A percentile compares a stretch with the other conserved stretches of the same genome.
Evolutionary conservation across 2,797 vertebrate genomes (phyloP).

Genomic region (Mormyrus hasselquistii): DNA sequence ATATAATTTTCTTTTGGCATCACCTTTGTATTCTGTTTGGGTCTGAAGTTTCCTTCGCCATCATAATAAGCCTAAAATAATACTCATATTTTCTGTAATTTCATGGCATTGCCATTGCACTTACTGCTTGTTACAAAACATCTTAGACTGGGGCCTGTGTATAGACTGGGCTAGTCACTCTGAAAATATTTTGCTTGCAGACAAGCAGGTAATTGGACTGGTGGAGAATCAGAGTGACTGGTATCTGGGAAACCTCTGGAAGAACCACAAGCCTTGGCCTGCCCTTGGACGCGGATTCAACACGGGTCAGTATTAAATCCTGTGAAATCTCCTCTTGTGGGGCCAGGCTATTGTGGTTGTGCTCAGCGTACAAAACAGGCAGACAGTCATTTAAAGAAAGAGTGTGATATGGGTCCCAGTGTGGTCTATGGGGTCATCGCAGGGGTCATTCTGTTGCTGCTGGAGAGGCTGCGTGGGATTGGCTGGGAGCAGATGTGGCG

Average conservation of each 20-base stretch:
- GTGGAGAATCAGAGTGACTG: conserved; percentile 98
- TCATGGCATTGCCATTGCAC: not conserved
- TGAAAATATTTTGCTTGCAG: conserved; percentile 48
- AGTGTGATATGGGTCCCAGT: not conserved
- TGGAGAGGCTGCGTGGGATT: conserved; percentile 75
- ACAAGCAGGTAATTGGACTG: conserved; percentile 87
- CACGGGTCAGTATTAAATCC: conserved; percentile 65
- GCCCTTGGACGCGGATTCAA: conserved; percentile 93
- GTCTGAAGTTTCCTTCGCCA: not conserved
- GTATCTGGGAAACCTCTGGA: conserved; percentile 97
- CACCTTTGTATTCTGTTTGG: not conserved
- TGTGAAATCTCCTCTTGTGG: not conserved
- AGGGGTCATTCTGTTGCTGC: conserved; percentile 86
- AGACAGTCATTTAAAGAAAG: not conserved
- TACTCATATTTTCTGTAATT: not conserved
- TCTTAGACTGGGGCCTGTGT: not conserved
- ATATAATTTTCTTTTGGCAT: not conserved
- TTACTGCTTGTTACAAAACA: not conserved
- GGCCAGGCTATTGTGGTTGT: not conserved
- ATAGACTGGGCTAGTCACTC: not conserved
- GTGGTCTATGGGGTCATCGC: conserved; percentile 16
- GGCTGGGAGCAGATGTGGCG: conserved; percentile 94
- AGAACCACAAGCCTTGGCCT: conserved; percentile 92
- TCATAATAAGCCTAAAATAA: not conserved
- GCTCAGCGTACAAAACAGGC: conserved; percentile 4